Evolutionary conservation across 2,888 invertebrate genomes (phyloP), one percentile per base, ranked within the genome.

Genomic region (Blera fallax): DNA sequence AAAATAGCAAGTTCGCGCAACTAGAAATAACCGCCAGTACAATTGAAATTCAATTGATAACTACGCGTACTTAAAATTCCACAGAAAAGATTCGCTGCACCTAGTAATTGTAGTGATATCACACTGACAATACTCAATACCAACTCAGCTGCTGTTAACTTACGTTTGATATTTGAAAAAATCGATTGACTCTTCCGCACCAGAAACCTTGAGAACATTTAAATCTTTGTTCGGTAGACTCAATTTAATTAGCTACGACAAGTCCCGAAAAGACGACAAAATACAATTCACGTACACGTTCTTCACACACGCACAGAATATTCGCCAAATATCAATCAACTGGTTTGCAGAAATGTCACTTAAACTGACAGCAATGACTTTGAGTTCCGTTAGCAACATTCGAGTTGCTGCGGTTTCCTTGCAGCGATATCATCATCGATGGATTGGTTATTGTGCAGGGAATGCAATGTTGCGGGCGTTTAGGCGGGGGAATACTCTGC

Each of bases 261-360:
- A n/a, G n/a, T n/a, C n/a, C n/a, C 7, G 0, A 40, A 8, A 45
- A 43, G 34, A 58, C 1, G 29, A 34, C n/a, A 0, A 27, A 50
- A 18, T n/a, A n/a, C n/a, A 52, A 62, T 8, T 21, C 24, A 29
- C 40, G 32, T 32, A 52, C 14, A 40, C 4, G 14, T 40, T 70
- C 62, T 62, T 69, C 16, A 40, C 69, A 43, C 52, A 62, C 69
- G 29, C 32, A 60, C 37, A 56, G 2, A 16, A 32, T 27, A 16
- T 65, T 67, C 29, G 54, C 34, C 1, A 37, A 54, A 56, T 24
- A 54, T 45, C 85, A 85, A 54, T 45, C 85, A 85, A 70, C 80
- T 85, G 85, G 48, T 76, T 85, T 72, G 48, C 65, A 62, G 70
- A 85, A 54, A 77, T 85, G 85, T 85, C 85, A 80, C n/a, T 72